Percentiles rank a stretch among this genome's conserved stretches.
Conservation (phyloP, 2,888 invertebrate species). For the Electrophaes corylata region DNA sequence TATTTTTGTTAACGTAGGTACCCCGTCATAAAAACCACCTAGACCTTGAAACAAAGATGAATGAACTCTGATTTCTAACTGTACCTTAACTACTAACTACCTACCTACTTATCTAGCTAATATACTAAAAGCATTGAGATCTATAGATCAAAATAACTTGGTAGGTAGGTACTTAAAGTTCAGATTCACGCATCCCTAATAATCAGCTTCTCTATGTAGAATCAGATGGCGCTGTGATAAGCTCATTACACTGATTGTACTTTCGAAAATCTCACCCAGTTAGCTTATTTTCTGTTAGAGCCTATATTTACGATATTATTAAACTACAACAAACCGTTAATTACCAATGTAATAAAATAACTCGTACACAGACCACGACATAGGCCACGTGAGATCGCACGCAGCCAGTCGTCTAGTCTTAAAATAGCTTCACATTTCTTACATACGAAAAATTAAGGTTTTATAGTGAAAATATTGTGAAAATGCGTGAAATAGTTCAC, state of each 20-base stretch:
- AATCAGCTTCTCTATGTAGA: background rate
- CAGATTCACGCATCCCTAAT: too few species aligned
- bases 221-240: slow-evolving; percentile 20
- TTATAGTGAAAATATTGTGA: slow-evolving; percentile 49
- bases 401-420: slow-evolving; percentile 34
- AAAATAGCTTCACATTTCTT: slow-evolving; percentile 52
- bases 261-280: slow-evolving; percentile 17
- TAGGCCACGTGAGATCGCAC: slow-evolving; percentile 18
- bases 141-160: too few species aligned
- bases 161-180: too few species aligned
- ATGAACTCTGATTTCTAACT: too few species aligned
- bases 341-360: slow-evolving; percentile 16
- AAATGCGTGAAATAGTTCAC: slow-evolving; percentile 96
- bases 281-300: slow-evolving; percentile 11
- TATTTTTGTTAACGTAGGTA: too few species aligned
- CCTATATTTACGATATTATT: slow-evolving; percentile 5
- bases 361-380: slow-evolving; percentile 17
- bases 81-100: too few species aligned
- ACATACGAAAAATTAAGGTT: slow-evolving; percentile 36
- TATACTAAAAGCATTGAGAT: too few species aligned
- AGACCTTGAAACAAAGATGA: too few species aligned
- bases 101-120: too few species aligned
- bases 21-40: too few species aligned
- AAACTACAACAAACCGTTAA: background rate
- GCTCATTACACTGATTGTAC: background rate